phyloP scores from a whole-genome alignment of 1,140 invertebrate species.

The Diorhabda elongata region DNA sequence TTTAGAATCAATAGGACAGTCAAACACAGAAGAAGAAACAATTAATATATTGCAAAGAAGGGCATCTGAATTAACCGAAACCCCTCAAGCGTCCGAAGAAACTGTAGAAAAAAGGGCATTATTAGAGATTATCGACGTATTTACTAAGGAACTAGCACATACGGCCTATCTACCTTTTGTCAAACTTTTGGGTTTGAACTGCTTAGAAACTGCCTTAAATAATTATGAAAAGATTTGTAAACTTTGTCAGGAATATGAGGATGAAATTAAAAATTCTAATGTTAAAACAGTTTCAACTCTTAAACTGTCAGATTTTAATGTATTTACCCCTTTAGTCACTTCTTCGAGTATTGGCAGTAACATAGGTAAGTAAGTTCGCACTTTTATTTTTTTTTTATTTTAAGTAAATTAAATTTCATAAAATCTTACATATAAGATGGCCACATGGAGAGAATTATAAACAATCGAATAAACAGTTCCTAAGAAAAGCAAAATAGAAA shows the following conservation, averaged over 20 bases:
- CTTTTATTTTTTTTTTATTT: too few relatives aligned
- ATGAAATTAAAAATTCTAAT: conserved; percentile 37
- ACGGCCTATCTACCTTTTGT: conserved; percentile 77
- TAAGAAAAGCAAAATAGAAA: not conserved
- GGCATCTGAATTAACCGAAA: not conserved
- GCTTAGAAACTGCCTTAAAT: conserved; percentile 67
- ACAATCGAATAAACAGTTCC: too few relatives aligned
- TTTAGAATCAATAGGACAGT: not conserved
- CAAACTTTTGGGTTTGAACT: conserved; percentile 67
- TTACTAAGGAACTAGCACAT: conserved; percentile 79
- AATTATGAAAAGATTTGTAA: conserved; percentile 74
- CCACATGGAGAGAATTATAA: too few relatives aligned
- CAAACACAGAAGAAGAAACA: not conserved
- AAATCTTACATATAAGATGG: too few relatives aligned
- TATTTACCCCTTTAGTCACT: conserved; percentile 36
- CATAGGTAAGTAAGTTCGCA: conserved; percentile 21
- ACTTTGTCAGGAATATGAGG: conserved; percentile 69
- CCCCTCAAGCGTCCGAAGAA: not conserved
- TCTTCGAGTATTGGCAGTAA: conserved; percentile 76
- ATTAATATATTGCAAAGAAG: not conserved
- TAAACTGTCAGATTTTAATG: conserved; percentile 23
- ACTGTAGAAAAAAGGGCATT: conserved; percentile 52
- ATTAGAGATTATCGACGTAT: conserved; percentile 76
- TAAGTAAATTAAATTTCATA: too few relatives aligned
- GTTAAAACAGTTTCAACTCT: conserved; percentile 18